phyloP scores from a whole-genome alignment of 2,797 vertebrate species.

The Gobio occitaniae region DNA sequence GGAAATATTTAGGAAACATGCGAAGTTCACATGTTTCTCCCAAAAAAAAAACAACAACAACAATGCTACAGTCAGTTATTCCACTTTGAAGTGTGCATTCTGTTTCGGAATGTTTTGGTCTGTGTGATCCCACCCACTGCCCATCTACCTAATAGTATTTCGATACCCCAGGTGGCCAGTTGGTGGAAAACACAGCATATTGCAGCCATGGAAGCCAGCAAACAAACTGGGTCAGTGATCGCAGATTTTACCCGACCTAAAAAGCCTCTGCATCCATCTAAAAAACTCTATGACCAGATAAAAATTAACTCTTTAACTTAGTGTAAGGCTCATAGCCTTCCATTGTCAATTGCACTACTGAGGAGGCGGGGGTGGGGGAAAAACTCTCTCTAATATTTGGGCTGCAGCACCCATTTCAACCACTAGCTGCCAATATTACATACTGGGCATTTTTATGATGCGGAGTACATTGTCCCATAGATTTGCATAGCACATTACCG shows the following conservation, averaged over 20 bases:
- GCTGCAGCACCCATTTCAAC: neutral
- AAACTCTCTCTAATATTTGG: neutral
- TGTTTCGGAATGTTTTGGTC: neutral
- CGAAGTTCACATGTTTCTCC: neutral
- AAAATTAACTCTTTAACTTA: neutral
- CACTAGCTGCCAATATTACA: neutral
- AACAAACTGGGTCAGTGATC: neutral
- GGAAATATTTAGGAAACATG: neutral
- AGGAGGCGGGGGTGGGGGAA: too few relatives aligned
- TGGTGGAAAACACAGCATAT: neutral
- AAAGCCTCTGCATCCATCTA: neutral
- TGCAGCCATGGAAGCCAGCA: neutral
- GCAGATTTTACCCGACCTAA: neutral
- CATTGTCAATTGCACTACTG: neutral
- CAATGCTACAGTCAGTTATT: neutral
- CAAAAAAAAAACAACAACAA: too few relatives aligned
- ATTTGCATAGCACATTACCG: neutral
- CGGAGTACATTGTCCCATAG: neutral
- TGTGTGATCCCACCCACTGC: neutral
- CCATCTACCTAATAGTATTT: neutral
- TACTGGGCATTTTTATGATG: neutral
- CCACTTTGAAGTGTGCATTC: neutral
- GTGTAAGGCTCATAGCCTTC: neutral
- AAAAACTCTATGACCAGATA: neutral
- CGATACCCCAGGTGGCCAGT: neutral